phyloP scores from a whole-genome alignment of 2,797 vertebrate species.

The Coreius guichenoti region DNA sequence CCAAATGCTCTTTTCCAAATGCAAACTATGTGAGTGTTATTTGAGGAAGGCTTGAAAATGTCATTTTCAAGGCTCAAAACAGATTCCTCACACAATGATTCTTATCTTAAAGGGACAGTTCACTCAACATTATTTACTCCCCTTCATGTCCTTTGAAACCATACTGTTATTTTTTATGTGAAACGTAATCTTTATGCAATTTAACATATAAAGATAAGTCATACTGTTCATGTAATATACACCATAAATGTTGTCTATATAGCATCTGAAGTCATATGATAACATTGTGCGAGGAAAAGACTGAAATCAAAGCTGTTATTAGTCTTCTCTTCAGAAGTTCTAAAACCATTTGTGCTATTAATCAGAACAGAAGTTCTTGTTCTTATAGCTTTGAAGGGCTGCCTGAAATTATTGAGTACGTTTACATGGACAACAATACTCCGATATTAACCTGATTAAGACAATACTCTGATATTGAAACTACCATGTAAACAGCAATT shows the following conservation, averaged over 20 bases:
- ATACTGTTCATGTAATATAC: not conserved
- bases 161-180: not conserved
- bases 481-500: no score
- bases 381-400: not conserved
- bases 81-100: not conserved
- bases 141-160: not conserved
- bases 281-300: not conserved
- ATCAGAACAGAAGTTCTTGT: not conserved
- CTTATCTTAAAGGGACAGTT: not conserved
- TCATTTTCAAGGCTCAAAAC: conserved; percentile 6
- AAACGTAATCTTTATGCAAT: not conserved
- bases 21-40: conserved; percentile 13
- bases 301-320: not conserved
- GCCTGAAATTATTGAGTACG: not conserved
- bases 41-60: conserved; percentile 28
- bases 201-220: not conserved
- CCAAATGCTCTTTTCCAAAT: conserved; percentile 7
- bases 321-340: not conserved
- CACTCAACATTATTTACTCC: not conserved
- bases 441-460: no score
- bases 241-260: not conserved
- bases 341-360: not conserved
- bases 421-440: no score
- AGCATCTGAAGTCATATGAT: not conserved
- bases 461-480: no score